A percentile compares a stretch with the other conserved stretches of the same genome.
Conservation (phyloP, 2,888 invertebrate genomes). For the Chymomyza caudatula region DNA sequence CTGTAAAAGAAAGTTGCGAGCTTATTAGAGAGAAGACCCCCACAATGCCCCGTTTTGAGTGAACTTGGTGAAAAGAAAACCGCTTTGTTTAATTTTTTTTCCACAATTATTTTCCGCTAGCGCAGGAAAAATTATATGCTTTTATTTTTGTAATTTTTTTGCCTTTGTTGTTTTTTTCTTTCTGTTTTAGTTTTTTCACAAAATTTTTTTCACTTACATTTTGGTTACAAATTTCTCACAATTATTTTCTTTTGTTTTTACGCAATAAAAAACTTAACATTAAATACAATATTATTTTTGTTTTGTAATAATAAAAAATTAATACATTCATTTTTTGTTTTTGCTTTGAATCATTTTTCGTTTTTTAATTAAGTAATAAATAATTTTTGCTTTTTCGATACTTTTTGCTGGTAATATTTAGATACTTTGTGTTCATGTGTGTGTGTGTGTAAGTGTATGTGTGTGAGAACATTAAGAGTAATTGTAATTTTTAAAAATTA, state of each 20-base stretch:
- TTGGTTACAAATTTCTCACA: constrained; percentile 71
- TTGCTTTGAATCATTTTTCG: constrained; percentile 24
- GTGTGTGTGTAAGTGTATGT: constrained; percentile 27
- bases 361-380: constrained; percentile 53
- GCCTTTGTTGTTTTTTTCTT: constrained; percentile 26
- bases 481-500: constrained; percentile 64
- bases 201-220: constrained; percentile 44
- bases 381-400: constrained; percentile 33
- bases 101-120: constrained; percentile 72
- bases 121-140: constrained; percentile 69
- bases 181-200: constrained; percentile 44
- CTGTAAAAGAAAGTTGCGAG: constrained; percentile 61
- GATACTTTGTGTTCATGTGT: constrained; percentile 68
- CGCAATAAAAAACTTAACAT: constrained; percentile 71
- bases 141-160: constrained; percentile 55
- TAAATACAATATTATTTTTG: constrained; percentile 66
- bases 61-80: constrained; percentile 54
- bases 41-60: not conserved
- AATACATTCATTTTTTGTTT: constrained; percentile 63
- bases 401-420: constrained; percentile 19
- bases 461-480: constrained; percentile 58
- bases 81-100: constrained; percentile 68
- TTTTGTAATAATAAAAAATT: constrained; percentile 56
- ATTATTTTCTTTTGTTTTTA: constrained; percentile 52
- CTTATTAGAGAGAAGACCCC: constrained; percentile 3